These are phyloP conservation scores for Peromyscus eremicus DNA, from an alignment of 2,797 vertebrate genomes.

Conservation along the genomic window DNA sequence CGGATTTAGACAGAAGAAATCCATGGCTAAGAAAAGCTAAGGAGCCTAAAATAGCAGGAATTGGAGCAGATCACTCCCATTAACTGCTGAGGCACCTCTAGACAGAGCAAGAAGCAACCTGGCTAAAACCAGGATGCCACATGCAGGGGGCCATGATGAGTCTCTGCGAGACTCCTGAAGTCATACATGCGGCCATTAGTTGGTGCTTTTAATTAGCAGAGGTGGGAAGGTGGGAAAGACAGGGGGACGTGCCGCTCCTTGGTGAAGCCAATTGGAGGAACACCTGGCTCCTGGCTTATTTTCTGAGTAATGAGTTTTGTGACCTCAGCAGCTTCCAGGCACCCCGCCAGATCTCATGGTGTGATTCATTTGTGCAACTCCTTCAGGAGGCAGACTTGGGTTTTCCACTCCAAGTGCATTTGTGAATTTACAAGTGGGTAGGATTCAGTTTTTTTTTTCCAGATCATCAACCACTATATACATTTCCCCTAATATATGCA, in stretches of 20 bases:
- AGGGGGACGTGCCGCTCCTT: background rate
- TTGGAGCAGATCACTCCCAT: constrained; percentile 81
- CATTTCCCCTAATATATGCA: background rate
- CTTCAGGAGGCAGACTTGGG: constrained; percentile 59
- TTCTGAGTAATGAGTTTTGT: constrained; percentile 69
- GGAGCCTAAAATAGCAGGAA: constrained; percentile 82
- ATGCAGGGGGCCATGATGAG: background rate
- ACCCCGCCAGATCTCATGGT: constrained; percentile 60
- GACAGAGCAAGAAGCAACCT: constrained; percentile 57
- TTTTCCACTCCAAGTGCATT: constrained; percentile 59
- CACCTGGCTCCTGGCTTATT: background rate
- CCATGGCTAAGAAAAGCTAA: constrained; percentile 83
- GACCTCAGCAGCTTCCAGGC: constrained; percentile 75
- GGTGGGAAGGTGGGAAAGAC: background rate
- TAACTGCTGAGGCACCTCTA: constrained; percentile 79
- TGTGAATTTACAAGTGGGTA: constrained; percentile 48
- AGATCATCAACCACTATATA: background rate
- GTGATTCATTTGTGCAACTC: constrained; percentile 68
- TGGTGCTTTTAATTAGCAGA: background rate
- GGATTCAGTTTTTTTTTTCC: background rate
- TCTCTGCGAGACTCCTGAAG: background rate
- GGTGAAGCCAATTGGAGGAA: background rate
- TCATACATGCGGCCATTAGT: constrained; percentile 15
- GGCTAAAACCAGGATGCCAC: background rate
- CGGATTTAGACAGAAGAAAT: constrained; percentile 85